Evolutionary conservation across 2,113 vertebrate species (phyloP).

Genomic region (Cygnus atratus): DNA sequence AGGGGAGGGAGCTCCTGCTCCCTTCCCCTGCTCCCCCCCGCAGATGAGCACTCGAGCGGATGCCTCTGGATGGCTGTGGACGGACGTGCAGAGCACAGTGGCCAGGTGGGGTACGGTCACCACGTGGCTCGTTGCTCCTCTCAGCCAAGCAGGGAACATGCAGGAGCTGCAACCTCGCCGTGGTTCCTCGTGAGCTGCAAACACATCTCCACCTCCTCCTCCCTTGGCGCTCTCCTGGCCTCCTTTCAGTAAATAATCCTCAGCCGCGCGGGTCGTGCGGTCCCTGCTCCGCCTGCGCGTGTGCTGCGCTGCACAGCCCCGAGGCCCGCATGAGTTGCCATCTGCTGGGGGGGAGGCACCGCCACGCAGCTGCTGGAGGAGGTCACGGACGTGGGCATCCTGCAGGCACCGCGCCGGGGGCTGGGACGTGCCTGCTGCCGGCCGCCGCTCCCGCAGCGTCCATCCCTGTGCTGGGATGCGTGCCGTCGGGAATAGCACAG

Average conservation of each 20-base stretch:
- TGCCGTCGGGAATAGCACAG: neutral
- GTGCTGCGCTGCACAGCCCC: neutral
- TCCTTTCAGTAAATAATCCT: neutral
- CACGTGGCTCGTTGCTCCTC: accelerated
- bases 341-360: neutral
- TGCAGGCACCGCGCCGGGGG: accelerated
- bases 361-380: neutral
- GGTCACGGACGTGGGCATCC: accelerated
- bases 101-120: neutral
- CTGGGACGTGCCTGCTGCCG: neutral
- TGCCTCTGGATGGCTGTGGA: neutral
- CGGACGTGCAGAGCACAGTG: neutral
- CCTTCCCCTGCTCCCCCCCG: accelerated
- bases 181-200: accelerated
- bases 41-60: accelerated
- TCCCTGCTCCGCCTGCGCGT: neutral
- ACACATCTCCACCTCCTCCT: neutral
- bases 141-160: neutral
- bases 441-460: neutral
- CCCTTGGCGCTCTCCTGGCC: neutral
- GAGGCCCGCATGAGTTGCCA: neutral
- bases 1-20: too few species aligned
- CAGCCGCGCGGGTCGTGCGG: accelerated
- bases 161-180: accelerated
- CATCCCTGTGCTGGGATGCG: neutral